Evolutionary conservation across 2,888 invertebrate genomes (phyloP).

Genomic region (Tenthredo distinguenda): DNA sequence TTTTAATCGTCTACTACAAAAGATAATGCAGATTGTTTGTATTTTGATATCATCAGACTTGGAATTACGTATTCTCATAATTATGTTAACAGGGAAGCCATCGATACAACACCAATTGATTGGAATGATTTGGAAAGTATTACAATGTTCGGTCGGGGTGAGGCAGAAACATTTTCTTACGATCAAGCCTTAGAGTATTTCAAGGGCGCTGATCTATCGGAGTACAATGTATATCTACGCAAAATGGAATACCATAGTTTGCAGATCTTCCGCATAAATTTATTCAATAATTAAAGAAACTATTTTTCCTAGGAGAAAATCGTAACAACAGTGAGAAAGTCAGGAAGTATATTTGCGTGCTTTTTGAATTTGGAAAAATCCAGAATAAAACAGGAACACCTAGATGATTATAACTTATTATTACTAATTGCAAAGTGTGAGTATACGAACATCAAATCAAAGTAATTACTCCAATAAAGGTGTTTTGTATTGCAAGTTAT

Average conservation of each 20-base stretch:
- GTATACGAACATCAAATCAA: constrained; percentile 2
- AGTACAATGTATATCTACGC: constrained; percentile 53
- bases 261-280: neutral
- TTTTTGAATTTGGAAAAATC: neutral
- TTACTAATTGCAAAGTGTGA: constrained; percentile 52
- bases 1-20: neutral
- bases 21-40: neutral
- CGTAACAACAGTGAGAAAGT: neutral
- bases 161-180: constrained; percentile 26
- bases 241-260: constrained; percentile 52
- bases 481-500: neutral
- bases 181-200: constrained; percentile 44
- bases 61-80: neutral
- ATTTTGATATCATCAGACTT: neutral
- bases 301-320: constrained; percentile 34
- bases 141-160: neutral
- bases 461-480: neutral
- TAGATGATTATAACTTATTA: constrained; percentile 46
- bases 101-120: neutral
- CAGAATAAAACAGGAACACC: constrained; percentile 16
- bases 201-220: constrained; percentile 31
- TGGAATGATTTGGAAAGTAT: constrained; percentile 45
- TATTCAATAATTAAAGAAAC: neutral
- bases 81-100: constrained; percentile 6
- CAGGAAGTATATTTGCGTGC: constrained; percentile 25